A percentile compares a stretch with the other conserved stretches of the same genome.
Conservation (phyloP, 2,797 vertebrate genomes). For the Mionectes olivaceus region DNA sequence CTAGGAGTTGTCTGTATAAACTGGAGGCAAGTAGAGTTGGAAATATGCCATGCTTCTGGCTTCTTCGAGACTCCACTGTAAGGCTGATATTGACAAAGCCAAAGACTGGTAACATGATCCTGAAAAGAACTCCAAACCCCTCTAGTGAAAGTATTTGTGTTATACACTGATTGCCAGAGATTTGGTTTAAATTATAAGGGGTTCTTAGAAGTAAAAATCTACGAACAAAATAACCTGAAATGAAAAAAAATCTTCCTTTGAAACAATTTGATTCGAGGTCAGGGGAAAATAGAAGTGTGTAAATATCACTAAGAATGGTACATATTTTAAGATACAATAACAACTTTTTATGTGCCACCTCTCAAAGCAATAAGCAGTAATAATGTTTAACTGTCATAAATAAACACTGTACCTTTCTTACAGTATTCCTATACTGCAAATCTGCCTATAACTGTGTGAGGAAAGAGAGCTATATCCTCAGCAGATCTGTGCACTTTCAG, state of each 20-base stretch:
- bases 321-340: not conserved
- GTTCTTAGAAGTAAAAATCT: not conserved
- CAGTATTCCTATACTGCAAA: not conserved
- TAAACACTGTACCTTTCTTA: not conserved
- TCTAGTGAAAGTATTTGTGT: not conserved
- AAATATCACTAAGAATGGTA: not conserved
- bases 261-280: not conserved
- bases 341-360: not conserved
- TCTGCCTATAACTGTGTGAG: not conserved
- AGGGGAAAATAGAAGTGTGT: not conserved
- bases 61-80: not conserved
- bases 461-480: not conserved
- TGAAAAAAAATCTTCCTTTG: not conserved
- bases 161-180: not conserved
- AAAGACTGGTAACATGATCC: not conserved
- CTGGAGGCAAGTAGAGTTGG: not conserved
- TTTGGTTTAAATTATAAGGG: not conserved
- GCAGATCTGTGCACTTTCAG: not conserved
- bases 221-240: not conserved
- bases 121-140: not conserved
- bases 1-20: not conserved
- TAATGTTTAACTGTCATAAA: not conserved
- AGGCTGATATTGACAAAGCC: not conserved
- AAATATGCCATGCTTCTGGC: not conserved
- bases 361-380: not conserved